Evolutionary conservation across 2,797 vertebrate genomes (phyloP), one percentile per base, ranked within the genome.

Genomic region (Austrolebias charrua): DNA sequence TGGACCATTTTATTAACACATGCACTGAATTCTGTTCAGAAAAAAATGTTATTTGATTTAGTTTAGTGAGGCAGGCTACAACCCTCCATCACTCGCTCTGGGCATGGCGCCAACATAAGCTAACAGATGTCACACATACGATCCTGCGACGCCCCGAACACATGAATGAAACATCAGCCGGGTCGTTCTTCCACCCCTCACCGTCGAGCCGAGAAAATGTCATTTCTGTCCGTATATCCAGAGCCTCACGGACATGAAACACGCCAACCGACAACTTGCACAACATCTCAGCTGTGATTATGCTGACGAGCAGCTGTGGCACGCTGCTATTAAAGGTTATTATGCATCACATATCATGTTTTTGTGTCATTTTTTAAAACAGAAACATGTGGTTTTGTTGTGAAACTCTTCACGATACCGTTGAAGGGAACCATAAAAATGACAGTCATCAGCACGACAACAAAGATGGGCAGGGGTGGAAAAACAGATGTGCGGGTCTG

Each of bases 381-480:
- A 48, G 14, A 65, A 58, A 40, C 62, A n/a, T 50, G 1, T 60
- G 55, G 43, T 53, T 48, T 55, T 60, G 46, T 42, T 56, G 40
- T 45, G 35, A 38, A 47, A 54, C 67, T 64, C 45, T 40, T 29
- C 9, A 12, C 19, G 56, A 46, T 15, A 28, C 16, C 31, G 58
- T 60, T 43, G 45, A 31, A 19, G 31, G 48, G 18, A 45, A 16
- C 44, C 61, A 73, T 58, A 24, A 24, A 24, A 24, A 4, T 71
- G 67, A 63, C 45, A 60, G 48, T 60, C 40, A 57, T 73, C 38
- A 73, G 47, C 70, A 53, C 68, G 80, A 75, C 60, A 73, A 52
- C 31, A 69, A 12, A 65, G 18, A 33, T 50, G 19, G 10, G 60
- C 19, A 19, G 11, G 1, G 18, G 42, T 38, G 28, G 14, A 38